Conservation (phyloP, 2,888 invertebrate species). For the Unio delphinus region DNA sequence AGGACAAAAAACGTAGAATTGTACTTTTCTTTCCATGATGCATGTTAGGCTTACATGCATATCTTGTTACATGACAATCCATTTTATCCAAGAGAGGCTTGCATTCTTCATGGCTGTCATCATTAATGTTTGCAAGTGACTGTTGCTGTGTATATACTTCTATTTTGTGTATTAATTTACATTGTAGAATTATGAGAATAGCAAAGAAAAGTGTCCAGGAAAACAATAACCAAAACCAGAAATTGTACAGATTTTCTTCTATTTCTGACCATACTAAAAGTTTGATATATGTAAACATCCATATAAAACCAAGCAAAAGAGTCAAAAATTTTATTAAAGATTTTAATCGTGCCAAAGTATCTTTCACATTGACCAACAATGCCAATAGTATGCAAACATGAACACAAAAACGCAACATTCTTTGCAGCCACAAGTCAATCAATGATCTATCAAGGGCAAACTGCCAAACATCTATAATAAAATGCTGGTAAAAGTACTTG, state of each 20-base stretch:
- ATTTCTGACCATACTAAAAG: slow-evolving; percentile 46
- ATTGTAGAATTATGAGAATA: slow-evolving; percentile 32
- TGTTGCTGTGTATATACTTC: slow-evolving; percentile 3
- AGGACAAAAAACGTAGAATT: slow-evolving; percentile 43
- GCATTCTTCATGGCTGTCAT: too few relatives aligned
- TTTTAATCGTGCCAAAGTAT: slow-evolving; percentile 30
- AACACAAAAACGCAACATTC: slow-evolving; percentile 36
- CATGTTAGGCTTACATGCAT: too few relatives aligned
- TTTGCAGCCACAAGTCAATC: slow-evolving; percentile 52
- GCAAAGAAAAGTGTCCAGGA: slow-evolving; percentile 39
- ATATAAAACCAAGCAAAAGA: slow-evolving; percentile 18
- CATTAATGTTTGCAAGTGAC: neutral
- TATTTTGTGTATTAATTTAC: slow-evolving; percentile 30
- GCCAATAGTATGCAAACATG: slow-evolving; percentile 38
- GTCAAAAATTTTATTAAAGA: slow-evolving; percentile 13
- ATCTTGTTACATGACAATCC: too few relatives aligned
- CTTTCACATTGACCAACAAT: slow-evolving; percentile 25
- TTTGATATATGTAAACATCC: slow-evolving; percentile 47
- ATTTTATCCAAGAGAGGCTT: too few relatives aligned
- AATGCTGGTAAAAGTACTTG: slow-evolving; percentile 29
- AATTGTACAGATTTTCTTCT: slow-evolving; percentile 20
- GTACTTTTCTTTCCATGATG: slow-evolving; percentile 5
- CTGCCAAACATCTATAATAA: slow-evolving; percentile 21
- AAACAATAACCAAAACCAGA: slow-evolving; percentile 51
- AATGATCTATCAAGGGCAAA: slow-evolving; percentile 37